Percentiles rank a stretch among this genome's conserved stretches.
phyloP scores from a whole-genome alignment of 2,888 invertebrate species.

The Meiosimyza decipiens region DNA sequence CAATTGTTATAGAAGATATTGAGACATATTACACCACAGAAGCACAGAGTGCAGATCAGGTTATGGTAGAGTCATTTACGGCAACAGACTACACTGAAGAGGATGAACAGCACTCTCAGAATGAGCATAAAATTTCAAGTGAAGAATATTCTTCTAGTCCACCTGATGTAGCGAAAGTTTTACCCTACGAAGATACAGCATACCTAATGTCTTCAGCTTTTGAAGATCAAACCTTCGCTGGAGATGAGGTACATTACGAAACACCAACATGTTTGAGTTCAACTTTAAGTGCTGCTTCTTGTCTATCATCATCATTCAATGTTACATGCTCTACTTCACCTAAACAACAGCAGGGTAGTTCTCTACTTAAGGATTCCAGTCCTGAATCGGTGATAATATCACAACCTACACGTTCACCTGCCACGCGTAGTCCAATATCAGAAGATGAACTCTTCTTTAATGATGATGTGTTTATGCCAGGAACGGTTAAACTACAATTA shows the following conservation, averaged over 20 bases:
- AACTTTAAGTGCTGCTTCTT: constrained; percentile 62
- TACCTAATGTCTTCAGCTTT: constrained; percentile 64
- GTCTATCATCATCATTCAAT: constrained; percentile 62
- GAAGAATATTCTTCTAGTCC: constrained; percentile 64
- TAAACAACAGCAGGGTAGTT: constrained; percentile 47
- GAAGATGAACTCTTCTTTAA: constrained; percentile 72
- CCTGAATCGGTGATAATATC: constrained; percentile 70
- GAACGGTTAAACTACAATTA: constrained; percentile 70
- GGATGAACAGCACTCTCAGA: constrained; percentile 75
- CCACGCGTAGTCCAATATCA: constrained; percentile 72
- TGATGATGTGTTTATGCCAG: constrained; percentile 74
- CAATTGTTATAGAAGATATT: constrained; percentile 79
- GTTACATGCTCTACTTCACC: constrained; percentile 62
- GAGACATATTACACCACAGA: constrained; percentile 84
- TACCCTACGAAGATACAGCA: constrained; percentile 64
- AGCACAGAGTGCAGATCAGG: constrained; percentile 82
- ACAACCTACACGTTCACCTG: constrained; percentile 73
- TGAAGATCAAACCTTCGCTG: constrained; percentile 57
- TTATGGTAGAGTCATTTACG: constrained; percentile 77
- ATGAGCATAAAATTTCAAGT: constrained; percentile 65
- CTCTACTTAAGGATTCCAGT: constrained; percentile 55
- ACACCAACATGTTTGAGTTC: constrained; percentile 63
- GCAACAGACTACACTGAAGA: constrained; percentile 72
- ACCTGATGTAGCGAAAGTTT: constrained; percentile 63
- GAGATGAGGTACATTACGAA: constrained; percentile 57